Conservation (phyloP, 2,888 invertebrate species). For the Arge pagana region DNA sequence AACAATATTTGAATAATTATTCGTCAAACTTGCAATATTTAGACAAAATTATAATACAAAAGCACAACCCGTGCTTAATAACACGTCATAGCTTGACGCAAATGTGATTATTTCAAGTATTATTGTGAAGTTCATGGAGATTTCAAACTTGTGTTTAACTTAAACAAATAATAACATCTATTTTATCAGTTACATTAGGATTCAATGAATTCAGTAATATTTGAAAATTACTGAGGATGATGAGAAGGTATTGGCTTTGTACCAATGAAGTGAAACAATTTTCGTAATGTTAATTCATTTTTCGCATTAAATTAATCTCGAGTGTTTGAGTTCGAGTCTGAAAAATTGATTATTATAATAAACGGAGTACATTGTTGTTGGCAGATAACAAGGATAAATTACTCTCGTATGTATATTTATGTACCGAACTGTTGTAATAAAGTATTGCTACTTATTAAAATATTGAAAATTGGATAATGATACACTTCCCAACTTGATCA, state of each 20-base stretch:
- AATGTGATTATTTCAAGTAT: constrained; percentile 31
- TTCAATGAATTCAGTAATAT: too few relatives aligned
- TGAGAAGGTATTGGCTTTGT: too few relatives aligned
- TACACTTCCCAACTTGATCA: too few relatives aligned
- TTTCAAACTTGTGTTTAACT: too few relatives aligned
- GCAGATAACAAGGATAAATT: constrained; percentile 41
- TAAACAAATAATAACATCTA: too few relatives aligned
- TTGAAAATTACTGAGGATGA: too few relatives aligned
- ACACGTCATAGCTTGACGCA: constrained; percentile 23
- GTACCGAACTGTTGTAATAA: constrained; percentile 56
- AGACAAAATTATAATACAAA: constrained; percentile 3
- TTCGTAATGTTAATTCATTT: constrained; percentile 13
- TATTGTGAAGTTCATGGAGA: constrained; percentile 18
- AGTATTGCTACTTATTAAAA: constrained; percentile 51
- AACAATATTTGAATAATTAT: too few relatives aligned
- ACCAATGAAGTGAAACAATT: constrained; percentile 3
- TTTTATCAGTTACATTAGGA: too few relatives aligned
- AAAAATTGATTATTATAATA: constrained; percentile 3
- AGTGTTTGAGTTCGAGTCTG: constrained; percentile 6
- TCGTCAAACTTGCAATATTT: too few relatives aligned
- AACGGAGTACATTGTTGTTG: constrained; percentile 35
- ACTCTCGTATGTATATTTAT: constrained; percentile 56
- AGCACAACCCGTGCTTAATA: constrained; percentile 20
- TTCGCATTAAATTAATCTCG: constrained; percentile 7
- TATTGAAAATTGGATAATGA: too few relatives aligned